Percentiles rank a stretch among this genome's conserved stretches.
Evolutionary conservation across 2,113 vertebrate species (phyloP).

Genomic region (Malurus alboscapulatus): DNA sequence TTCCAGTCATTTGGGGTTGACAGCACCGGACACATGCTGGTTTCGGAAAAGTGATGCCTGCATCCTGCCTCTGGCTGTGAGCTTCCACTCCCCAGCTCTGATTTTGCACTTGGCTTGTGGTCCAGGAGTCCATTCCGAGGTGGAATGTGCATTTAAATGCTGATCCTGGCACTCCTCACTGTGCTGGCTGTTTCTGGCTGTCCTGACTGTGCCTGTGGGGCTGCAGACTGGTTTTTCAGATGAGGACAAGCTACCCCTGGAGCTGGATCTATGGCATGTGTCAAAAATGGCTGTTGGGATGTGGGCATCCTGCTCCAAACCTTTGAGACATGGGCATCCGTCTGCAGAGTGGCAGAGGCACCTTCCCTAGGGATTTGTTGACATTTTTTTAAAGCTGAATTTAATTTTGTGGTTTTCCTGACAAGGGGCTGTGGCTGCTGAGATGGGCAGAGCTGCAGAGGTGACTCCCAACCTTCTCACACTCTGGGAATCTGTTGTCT

Average conservation of each 20-base stretch:
- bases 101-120: not conserved
- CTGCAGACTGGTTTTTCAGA: not conserved
- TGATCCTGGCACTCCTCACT: rapidly evolving
- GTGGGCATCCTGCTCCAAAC: not conserved
- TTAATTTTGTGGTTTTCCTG: not conserved
- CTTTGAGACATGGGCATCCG: not conserved
- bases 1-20: rapidly evolving
- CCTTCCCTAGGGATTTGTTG: not conserved
- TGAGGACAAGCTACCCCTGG: not conserved
- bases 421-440: rapidly evolving
- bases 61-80: not conserved
- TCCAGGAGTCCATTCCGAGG: not conserved
- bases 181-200: rapidly evolving
- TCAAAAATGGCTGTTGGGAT: not conserved
- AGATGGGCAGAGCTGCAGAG: not conserved
- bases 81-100: not conserved
- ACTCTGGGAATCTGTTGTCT: not conserved
- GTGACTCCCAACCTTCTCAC: not conserved
- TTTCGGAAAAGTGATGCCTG: not conserved
- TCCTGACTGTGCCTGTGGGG: rapidly evolving
- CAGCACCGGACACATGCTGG: rapidly evolving
- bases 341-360: not conserved
- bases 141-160: rapidly evolving
- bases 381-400: not conserved
- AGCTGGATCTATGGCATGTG: rapidly evolving